Conservation (phyloP, 2,888 invertebrate genomes). For the Drosophila greeni region DNA sequence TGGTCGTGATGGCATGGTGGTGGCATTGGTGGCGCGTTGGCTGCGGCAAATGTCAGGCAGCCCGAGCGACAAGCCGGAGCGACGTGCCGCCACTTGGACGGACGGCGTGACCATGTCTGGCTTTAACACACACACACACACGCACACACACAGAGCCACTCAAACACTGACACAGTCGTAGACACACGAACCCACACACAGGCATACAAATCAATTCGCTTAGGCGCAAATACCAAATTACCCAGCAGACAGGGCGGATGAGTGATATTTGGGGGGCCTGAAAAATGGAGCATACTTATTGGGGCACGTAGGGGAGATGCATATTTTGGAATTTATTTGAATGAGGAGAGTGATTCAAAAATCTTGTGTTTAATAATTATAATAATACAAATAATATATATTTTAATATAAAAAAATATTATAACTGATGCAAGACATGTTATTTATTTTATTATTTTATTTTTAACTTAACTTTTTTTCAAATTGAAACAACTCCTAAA, state of each 20-base stretch:
- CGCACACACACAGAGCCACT: conserved; percentile 49
- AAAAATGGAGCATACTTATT: conserved; percentile 15
- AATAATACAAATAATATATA: too few relatives aligned
- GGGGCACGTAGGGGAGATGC: not conserved
- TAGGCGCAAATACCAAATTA: conserved; percentile 63
- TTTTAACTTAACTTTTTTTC: too few relatives aligned
- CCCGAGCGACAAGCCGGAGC: conserved; percentile 47
- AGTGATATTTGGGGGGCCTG: not conserved
- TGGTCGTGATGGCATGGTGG: conserved; percentile 10
- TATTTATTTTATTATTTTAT: too few relatives aligned
- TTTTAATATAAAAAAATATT: too few relatives aligned
- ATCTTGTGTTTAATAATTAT: too few relatives aligned
- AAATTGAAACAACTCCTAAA: not conserved
- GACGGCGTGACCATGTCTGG: conserved; percentile 73
- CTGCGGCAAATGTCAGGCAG: conserved; percentile 73
- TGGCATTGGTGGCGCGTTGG: conserved; percentile 50
- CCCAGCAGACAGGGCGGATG: conserved; percentile 53
- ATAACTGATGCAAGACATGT: too few relatives aligned
- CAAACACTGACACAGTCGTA: conserved; percentile 21
- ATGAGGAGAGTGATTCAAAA: not conserved
- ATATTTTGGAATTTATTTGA: not conserved
- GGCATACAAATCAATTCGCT: conserved; percentile 69
- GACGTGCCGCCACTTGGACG: conserved; percentile 64
- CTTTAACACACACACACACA: conserved; percentile 62
- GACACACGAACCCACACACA: conserved; percentile 43